Evolutionary conservation across 2,113 vertebrate species (phyloP).

Genomic region (Oncorhynchus kisutch): DNA sequence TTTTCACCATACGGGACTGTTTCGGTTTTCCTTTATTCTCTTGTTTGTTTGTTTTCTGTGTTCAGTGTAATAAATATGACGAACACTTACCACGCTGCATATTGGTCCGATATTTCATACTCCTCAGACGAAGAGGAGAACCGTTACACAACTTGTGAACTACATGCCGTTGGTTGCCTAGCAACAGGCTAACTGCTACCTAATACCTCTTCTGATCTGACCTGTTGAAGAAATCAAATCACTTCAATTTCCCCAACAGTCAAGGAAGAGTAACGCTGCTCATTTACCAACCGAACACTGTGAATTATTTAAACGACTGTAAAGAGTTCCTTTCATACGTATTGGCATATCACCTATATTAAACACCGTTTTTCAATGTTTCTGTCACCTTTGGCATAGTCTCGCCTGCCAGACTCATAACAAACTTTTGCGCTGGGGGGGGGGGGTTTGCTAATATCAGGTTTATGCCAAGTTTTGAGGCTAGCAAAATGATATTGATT

Average conservation of each 20-base stretch:
- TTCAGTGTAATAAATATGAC: too few relatives aligned
- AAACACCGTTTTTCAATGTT: too few relatives aligned
- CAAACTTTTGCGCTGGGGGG: background rate
- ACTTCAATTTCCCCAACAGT: background rate
- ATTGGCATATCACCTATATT: too few relatives aligned
- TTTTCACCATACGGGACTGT: too few relatives aligned
- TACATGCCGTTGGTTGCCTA: slow-evolving; percentile 72
- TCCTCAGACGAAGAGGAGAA: too few relatives aligned
- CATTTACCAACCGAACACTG: slow-evolving; percentile 9
- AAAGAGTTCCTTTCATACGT: slow-evolving; percentile 1
- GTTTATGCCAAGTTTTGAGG: background rate
- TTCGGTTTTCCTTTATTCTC: too few relatives aligned
- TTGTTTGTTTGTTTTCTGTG: too few relatives aligned
- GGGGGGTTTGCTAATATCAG: background rate
- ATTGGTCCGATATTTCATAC: too few relatives aligned
- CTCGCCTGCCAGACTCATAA: too few relatives aligned
- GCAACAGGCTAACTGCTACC: slow-evolving; percentile 71
- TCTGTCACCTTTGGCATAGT: too few relatives aligned
- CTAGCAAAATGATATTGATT: background rate
- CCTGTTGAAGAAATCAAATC: background rate
- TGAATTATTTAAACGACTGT: slow-evolving; percentile 24
- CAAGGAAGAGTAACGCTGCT: background rate
- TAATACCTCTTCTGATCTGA: slow-evolving; percentile 32
- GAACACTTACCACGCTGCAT: too few relatives aligned
- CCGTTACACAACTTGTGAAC: background rate